A percentile compares a stretch with the other conserved stretches of the same genome.
Conservation (phyloP, 2,888 invertebrate species). For the Teleogryllus oceanicus region DNA sequence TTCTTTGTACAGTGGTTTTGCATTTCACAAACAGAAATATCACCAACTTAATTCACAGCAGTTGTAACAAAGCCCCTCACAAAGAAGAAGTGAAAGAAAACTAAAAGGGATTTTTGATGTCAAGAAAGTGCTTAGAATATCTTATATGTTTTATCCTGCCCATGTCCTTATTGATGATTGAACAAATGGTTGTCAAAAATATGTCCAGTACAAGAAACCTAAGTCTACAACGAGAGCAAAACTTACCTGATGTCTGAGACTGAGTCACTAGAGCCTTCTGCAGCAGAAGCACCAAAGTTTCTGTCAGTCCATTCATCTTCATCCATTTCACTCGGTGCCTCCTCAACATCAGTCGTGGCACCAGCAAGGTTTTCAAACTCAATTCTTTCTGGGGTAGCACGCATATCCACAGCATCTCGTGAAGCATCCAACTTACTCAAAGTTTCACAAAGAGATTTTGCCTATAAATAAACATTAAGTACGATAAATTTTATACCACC, state of each 20-base stretch:
- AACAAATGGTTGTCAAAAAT: no score
- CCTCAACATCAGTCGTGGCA: constrained; percentile 58
- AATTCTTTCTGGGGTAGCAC: constrained; percentile 68
- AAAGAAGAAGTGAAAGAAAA: no score
- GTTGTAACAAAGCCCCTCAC: no score
- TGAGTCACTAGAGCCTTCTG: constrained; percentile 63
- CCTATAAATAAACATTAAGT: constrained; percentile 24
- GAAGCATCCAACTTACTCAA: background rate
- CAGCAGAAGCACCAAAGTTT: constrained; percentile 80
- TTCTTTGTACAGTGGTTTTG: no score
- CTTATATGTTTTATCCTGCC: no score
- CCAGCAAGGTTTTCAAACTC: constrained; percentile 73
- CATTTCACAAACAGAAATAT: no score
- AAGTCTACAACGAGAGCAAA: constrained; percentile 39
- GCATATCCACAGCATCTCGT: constrained; percentile 11
- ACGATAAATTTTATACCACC: no score
- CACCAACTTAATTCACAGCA: no score
- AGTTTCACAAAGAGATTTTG: constrained; percentile 29
- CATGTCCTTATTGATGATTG: no score
- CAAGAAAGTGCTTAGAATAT: no score
- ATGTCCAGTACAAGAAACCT: no score
- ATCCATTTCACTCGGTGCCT: constrained; percentile 74
- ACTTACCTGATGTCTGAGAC: constrained; percentile 46
- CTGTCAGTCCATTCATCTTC: constrained; percentile 95
- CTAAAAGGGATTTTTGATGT: no score